These are phyloP conservation scores for Pogonocichla stellata DNA, from an alignment of 2,113 vertebrate genomes.

Conservation along the genomic window DNA sequence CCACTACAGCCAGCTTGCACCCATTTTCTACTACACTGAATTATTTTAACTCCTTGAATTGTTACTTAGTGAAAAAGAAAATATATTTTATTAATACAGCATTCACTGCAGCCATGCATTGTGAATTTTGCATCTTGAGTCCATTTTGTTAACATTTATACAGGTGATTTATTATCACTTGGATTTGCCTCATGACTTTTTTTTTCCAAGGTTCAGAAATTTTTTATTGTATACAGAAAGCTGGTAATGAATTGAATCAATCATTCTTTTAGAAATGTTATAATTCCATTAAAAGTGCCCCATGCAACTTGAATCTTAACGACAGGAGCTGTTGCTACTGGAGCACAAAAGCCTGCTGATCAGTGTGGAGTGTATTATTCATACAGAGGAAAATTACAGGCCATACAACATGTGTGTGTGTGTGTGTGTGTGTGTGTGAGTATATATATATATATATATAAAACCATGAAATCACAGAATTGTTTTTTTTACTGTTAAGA, in stretches of 20 bases:
- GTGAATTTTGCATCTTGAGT: not conserved
- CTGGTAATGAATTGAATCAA: constrained; percentile 12
- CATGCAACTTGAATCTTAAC: constrained; percentile 21
- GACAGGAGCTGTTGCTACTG: not conserved
- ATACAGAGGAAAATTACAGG: not conserved
- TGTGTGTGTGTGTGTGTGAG: accelerated
- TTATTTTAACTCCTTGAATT: constrained; percentile 62
- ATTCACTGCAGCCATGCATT: not conserved
- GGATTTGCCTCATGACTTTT: not conserved
- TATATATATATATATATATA: not conserved
- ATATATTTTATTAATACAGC: constrained; percentile 61
- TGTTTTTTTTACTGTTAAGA: not conserved
- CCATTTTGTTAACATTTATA: constrained; percentile 15
- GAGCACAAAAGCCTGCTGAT: not conserved
- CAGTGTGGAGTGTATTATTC: not conserved
- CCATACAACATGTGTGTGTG: not conserved
- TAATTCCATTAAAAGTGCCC: constrained; percentile 20
- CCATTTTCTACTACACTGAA: constrained; percentile 46
- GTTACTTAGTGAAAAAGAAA: constrained; percentile 53
- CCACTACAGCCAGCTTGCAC: constrained; percentile 56
- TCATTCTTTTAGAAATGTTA: constrained; percentile 43
- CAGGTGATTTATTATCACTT: constrained; percentile 14
- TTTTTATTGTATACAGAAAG: constrained; percentile 33
- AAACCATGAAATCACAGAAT: not conserved
- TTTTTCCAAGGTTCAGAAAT: not conserved